Evolutionary conservation across 1,140 invertebrate genomes (phyloP).

Genomic region (Brachionus rotundiformis): DNA sequence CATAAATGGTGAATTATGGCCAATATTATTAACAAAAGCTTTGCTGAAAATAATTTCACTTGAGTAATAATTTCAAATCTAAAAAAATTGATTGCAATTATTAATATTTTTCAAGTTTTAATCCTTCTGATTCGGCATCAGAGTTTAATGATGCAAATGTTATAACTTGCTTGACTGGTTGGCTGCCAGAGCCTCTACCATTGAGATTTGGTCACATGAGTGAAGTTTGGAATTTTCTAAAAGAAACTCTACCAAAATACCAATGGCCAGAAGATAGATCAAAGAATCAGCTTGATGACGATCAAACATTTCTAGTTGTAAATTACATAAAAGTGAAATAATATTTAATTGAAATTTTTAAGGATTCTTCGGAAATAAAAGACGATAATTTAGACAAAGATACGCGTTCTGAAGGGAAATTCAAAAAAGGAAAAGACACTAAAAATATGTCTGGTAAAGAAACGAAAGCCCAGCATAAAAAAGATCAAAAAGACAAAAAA

Average conservation of each 20-base stretch:
- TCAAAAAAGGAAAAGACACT: conserved; percentile 52
- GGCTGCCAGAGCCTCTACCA: conserved; percentile 63
- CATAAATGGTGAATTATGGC: conserved; percentile 63
- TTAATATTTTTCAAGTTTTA: conserved; percentile 10
- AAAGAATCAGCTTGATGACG: conserved; percentile 56
- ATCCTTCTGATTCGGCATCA: conserved; percentile 52
- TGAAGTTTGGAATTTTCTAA: conserved; percentile 61
- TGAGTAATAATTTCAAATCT: conserved; percentile 57
- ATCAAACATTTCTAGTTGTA: conserved; percentile 50
- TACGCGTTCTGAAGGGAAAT: conserved; percentile 55
- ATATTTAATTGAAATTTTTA: background rate
- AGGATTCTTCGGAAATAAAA: conserved; percentile 54
- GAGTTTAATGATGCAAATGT: conserved; percentile 64
- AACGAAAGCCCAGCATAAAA: conserved; percentile 57
- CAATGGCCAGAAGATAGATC: conserved; percentile 59
- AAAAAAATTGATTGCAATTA: background rate
- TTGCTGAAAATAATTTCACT: conserved; percentile 63
- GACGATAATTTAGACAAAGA: conserved; percentile 56
- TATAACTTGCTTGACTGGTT: conserved; percentile 63
- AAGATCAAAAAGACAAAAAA: conserved; percentile 57
- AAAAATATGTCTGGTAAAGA: conserved; percentile 50
- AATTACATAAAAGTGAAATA: conserved; percentile 45
- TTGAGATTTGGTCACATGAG: conserved; percentile 60
- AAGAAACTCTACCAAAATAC: conserved; percentile 58
- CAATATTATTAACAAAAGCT: conserved; percentile 63